phyloP scores from a whole-genome alignment of 2,888 invertebrate species.

The Exocentrus adspersus region DNA sequence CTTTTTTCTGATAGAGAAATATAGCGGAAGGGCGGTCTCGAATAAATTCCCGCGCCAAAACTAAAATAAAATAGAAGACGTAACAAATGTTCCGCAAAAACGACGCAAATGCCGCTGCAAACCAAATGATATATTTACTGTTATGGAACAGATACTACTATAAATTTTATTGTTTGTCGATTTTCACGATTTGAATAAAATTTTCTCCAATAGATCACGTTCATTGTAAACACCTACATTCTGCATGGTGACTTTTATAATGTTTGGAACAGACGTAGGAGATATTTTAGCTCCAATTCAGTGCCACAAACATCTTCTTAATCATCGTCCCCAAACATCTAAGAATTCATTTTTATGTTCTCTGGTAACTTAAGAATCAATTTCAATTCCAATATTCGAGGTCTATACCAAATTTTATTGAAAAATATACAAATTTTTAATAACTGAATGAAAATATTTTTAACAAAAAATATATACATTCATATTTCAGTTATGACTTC shows the following conservation, averaged over 20 bases:
- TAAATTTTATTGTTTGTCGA: conserved; percentile 55
- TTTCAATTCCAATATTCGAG: no score
- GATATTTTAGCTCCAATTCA: conserved; percentile 5
- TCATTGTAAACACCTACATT: conserved; percentile 11
- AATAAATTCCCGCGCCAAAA: conserved; percentile 57
- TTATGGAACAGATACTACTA: conserved; percentile 53
- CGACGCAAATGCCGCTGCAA: conserved; percentile 57
- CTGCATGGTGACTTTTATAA: conserved; percentile 15
- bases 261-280: background rate
- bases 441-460: no score
- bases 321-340: no score
- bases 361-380: no score
- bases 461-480: no score
- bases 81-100: conserved; percentile 61
- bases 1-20: conserved; percentile 55
- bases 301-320: conserved; percentile 11
- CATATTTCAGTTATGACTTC: no score
- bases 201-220: conserved; percentile 15
- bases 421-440: no score
- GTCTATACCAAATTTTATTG: no score
- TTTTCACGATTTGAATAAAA: conserved; percentile 36
- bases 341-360: no score
- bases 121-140: conserved; percentile 61
- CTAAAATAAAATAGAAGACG: conserved; percentile 58
- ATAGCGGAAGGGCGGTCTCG: conserved; percentile 57